Base-by-base conservation (phyloP, 2,113 vertebrate genomes). In the Petromus typicus region DNA sequence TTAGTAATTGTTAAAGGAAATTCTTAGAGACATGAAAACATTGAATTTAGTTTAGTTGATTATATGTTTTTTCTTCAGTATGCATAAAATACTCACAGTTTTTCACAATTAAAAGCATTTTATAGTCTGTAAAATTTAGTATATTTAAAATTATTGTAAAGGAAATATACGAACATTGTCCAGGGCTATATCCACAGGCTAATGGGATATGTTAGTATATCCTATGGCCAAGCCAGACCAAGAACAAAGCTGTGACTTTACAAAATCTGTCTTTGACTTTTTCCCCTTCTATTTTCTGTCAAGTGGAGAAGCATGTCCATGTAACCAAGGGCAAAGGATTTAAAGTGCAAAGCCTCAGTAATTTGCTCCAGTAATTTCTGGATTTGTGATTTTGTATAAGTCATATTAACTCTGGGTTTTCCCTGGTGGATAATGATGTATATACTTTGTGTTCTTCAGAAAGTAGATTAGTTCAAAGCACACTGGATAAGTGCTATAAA, bases 331-430 rank as follows among this genome's bases (percentile, higher is more conserved):
- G 27, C 54, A 88, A 89, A 93, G 23, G 18, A 71, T 64, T 76
- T 51, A 25, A 63, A 90, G 32, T 12, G 18, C 43, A 64, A 83
- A 91, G 64, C 34, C 71, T 80, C 17, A 16, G 27, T 45, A 59
- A 45, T 45, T 83, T 79, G 17, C 59, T 73, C 69, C 56, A 71
- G 5, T 66, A 89, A 91, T 90, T 92, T 22, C 67, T 79, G 48
- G 56, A 16, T 61, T 71, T 86, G 59, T 94, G 30, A 87, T 82
- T 27, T 37, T 45, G 1, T 30, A 14, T 7, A 3, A 27, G 66
- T 94, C 87, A 34, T 45, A 63, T 37, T 16, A 40, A 12, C 48
- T 94, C 22, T 76, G 56, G 37, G 7, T 86, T 93, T 95, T 90
- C 79, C 94, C 64, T 71, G 85, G n/a, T 71, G 14, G 17, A 30